Conservation (phyloP, 1,140 invertebrate species). For the Himalopsyche phryganea region DNA sequence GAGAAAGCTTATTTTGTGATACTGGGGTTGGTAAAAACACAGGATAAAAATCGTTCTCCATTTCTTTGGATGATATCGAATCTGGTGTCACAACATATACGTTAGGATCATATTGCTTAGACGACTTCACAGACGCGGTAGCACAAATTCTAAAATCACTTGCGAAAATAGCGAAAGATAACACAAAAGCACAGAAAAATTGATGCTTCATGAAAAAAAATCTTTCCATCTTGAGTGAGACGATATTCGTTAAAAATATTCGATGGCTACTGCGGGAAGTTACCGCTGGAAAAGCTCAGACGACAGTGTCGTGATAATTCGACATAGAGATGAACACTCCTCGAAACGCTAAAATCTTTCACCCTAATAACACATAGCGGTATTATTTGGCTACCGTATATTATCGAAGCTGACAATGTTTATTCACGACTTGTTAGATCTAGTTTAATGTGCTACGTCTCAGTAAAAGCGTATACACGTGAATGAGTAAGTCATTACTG, state of each 20-base stretch:
- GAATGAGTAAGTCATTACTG: too few species aligned
- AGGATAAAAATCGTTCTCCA: slow-evolving; percentile 6
- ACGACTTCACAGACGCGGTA: slow-evolving; percentile 18
- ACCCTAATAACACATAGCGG: slow-evolving; percentile 31
- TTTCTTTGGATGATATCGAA: background rate
- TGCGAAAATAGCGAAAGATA: slow-evolving; percentile 2
- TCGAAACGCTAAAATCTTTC: slow-evolving; percentile 14
- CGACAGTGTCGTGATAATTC: slow-evolving; percentile 2
- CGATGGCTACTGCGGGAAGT: background rate
- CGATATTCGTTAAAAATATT: background rate
- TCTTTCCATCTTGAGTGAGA: background rate
- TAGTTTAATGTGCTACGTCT: slow-evolving; percentile 9
- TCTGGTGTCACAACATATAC: slow-evolving; percentile 30
- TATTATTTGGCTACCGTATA: slow-evolving; percentile 10
- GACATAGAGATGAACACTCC: slow-evolving; percentile 1
- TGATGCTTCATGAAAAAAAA: background rate
- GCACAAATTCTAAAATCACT: slow-evolving; percentile 4
- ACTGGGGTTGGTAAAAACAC: slow-evolving; percentile 27
- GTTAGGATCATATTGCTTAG: background rate
- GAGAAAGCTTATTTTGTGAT: slow-evolving; percentile 3
- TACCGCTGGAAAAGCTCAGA: slow-evolving; percentile 14
- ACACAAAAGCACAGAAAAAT: background rate
- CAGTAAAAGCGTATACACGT: too few species aligned
- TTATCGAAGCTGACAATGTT: slow-evolving; percentile 20
- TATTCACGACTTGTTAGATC: slow-evolving; percentile 26